Base-by-base conservation (phyloP, 2,797 vertebrate genomes). In the Tokudaia tokunoshimensis region DNA sequence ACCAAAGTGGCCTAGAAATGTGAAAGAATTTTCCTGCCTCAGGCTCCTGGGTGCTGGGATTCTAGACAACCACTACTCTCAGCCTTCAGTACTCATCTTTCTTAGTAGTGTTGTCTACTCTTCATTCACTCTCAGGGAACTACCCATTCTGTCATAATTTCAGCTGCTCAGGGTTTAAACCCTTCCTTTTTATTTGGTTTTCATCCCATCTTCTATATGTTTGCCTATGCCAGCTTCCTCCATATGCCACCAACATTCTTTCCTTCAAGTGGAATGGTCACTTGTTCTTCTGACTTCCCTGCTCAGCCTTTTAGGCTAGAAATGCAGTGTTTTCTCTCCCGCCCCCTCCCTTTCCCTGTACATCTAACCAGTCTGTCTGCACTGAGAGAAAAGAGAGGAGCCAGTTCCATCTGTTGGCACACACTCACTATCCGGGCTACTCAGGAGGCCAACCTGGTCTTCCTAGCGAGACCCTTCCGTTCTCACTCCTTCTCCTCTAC, bases 401-500 rank as follows among this genome's bases (percentile, higher is more conserved):
- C 44, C 26, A 24, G 63, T 2, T 19, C 44, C 63, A 24, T 47
- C 83, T 52, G 31, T 44, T 85, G 63, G 83, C 63, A 24, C 17
- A 34, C 44, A 24, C 44, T 29, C 61, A 24, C 44, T 29, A 59
- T 59, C 52, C 3, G 24, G 41, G 70, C 37, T 31, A 34, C 86
- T 75, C 86, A 14, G 86, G 86, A 44, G 55, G 37, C 70, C 70
- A 44, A n/a, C 52, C 70, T 88, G 70, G 70, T 75, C 70, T 29
- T 4, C 15, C 44, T 74, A 44, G 24, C 1, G 26, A 57, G 44
- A 67, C 88, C 59, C 85, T 26, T 85, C 50, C 13, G 4, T 92
- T 90, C 12, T 50, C 41, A 55, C 44, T 94, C 37, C 65, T 24
- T 96, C 13, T 96, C 10, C 63, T 92, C 13, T 89, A 22, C 92